phyloP scores from a whole-genome alignment of 2,888 invertebrate genomes.

The Cosmopolites sordidus region DNA sequence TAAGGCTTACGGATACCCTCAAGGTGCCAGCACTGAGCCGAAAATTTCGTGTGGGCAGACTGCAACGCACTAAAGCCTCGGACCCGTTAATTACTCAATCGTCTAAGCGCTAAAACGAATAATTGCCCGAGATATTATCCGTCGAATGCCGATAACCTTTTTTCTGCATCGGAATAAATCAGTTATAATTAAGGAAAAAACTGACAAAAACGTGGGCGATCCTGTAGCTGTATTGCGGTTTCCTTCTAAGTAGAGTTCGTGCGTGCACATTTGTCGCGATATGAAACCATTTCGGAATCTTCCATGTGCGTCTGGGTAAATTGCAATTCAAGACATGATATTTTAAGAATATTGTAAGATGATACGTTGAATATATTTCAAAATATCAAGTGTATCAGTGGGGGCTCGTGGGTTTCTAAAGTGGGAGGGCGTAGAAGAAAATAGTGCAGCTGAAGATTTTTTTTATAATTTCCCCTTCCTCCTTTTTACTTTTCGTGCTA shows the following conservation, averaged over 20 bases:
- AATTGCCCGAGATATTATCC: conserved; percentile 21
- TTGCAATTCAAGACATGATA: too few relatives aligned
- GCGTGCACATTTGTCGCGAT: neutral
- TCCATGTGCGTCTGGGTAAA: too few relatives aligned
- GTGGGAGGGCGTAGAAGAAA: too few relatives aligned
- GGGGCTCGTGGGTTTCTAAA: too few relatives aligned
- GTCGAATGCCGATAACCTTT: conserved; percentile 21
- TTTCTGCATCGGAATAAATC: conserved; percentile 11
- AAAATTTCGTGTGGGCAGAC: conserved; percentile 19
- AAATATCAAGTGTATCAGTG: too few relatives aligned
- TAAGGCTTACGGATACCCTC: too few relatives aligned
- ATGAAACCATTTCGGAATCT: too few relatives aligned
- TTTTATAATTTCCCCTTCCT: too few relatives aligned
- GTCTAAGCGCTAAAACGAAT: conserved; percentile 11
- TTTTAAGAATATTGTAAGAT: too few relatives aligned
- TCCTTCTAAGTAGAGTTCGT: neutral
- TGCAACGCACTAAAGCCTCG: conserved; percentile 1
- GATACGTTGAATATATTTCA: too few relatives aligned
- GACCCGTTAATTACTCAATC: conserved; percentile 18
- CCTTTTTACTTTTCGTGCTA: too few relatives aligned
- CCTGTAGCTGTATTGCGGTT: conserved; percentile 1
- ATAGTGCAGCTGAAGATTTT: too few relatives aligned
- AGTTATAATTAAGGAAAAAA: conserved; percentile 16
- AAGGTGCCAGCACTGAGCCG: conserved; percentile 9
- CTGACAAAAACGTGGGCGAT: conserved; percentile 21